Conservation (phyloP, 2,113 vertebrate species). For the Ceratotherium simum region DNA sequence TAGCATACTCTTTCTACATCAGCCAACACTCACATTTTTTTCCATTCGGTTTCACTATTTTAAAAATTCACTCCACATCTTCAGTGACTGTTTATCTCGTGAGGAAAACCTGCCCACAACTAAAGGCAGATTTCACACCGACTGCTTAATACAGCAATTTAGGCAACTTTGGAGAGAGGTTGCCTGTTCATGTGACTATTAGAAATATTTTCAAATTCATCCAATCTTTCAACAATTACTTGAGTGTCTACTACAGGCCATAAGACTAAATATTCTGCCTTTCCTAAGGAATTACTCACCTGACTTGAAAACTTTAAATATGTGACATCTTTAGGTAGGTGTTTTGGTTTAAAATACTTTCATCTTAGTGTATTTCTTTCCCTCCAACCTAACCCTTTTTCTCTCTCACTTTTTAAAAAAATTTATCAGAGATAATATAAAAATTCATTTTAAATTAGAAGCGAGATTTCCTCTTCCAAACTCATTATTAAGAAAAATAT, state of each 20-base stretch:
- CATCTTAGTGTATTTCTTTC: conserved; percentile 24
- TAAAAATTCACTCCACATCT: not conserved
- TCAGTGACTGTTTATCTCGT: not conserved
- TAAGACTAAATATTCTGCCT: not conserved
- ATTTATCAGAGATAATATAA: not conserved
- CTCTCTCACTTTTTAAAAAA: not conserved
- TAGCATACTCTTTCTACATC: not conserved
- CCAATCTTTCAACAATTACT: not conserved
- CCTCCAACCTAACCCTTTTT: not conserved
- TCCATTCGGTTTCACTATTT: conserved; percentile 9
- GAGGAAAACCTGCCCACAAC: not conserved
- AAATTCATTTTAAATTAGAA: conserved; percentile 39
- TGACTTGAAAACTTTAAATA: not conserved
- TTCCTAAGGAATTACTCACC: conserved; percentile 3
- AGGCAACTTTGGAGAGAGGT: not conserved
- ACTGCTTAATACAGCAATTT: not conserved
- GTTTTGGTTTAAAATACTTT: conserved; percentile 12
- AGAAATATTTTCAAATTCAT: not conserved
- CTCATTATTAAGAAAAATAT: conserved; percentile 14
- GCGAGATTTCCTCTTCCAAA: not conserved
- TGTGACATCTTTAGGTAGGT: not conserved
- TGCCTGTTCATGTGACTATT: not conserved
- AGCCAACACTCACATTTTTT: not conserved
- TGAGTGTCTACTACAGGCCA: not conserved
- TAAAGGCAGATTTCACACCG: not conserved